phyloP scores from a whole-genome alignment of 35 echinoderm and acorn worm species.

The Apostichopus parvimensis region DNA sequence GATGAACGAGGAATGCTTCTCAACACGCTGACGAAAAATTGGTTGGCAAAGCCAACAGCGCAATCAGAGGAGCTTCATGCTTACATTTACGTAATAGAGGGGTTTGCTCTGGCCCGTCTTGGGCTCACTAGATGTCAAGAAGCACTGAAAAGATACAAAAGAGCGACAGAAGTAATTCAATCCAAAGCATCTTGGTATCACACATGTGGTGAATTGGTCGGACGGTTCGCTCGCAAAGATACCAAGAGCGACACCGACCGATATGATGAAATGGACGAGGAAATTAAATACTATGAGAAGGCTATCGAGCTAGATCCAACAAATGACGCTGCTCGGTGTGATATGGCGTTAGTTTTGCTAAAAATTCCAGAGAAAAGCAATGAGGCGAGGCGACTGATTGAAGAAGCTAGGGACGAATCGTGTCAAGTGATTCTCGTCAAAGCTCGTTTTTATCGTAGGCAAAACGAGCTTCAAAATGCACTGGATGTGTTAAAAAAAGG shows the following conservation, averaged over 20 bases:
- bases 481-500: slow-evolving; percentile 14
- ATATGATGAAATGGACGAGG: background rate
- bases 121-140: slow-evolving; percentile 20
- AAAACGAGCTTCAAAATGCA: background rate
- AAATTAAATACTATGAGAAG: slow-evolving; percentile 4
- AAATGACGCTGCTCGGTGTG: background rate
- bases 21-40: background rate
- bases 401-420: background rate
- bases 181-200: slow-evolving; percentile 14
- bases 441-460: slow-evolving; percentile 35
- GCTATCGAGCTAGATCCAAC: slow-evolving; percentile 20
- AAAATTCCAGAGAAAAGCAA: background rate
- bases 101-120: slow-evolving; percentile 19
- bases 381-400: background rate
- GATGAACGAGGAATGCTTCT: background rate
- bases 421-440: slow-evolving; percentile 32
- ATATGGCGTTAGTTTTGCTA: background rate
- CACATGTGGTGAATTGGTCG: background rate
- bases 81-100: background rate
- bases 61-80: background rate
- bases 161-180: background rate
- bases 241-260: background rate
- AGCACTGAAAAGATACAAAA: background rate
- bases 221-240: background rate
- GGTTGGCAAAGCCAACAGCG: background rate